A percentile compares a stretch with the other conserved stretches of the same genome.
Conservation (phyloP, 2,888 invertebrate genomes). For the Nomada flava region DNA sequence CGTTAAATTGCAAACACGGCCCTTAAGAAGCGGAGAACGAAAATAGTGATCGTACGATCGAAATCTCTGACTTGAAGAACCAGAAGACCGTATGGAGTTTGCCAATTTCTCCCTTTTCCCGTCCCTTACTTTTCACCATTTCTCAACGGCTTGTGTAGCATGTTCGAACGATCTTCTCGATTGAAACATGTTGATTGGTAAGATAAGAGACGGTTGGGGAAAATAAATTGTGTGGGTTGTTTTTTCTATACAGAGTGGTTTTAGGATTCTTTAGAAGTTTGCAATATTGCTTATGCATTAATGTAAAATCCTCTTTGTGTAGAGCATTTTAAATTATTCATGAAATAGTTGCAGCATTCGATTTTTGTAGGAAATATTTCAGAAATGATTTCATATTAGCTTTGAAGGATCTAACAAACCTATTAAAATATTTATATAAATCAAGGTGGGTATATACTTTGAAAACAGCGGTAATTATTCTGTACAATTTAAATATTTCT, state of each 20-base stretch:
- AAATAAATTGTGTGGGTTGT: background rate
- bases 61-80: conserved; percentile 24
- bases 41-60: conserved; percentile 21
- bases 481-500: too few species aligned
- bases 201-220: background rate
- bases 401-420: too few species aligned
- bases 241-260: background rate
- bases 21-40: conserved; percentile 16
- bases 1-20: conserved; percentile 28
- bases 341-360: too few species aligned
- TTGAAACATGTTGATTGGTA: background rate
- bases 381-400: too few species aligned
- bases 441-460: too few species aligned
- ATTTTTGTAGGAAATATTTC: too few species aligned
- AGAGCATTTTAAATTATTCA: too few species aligned
- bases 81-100: conserved; percentile 54
- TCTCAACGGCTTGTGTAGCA: conserved; percentile 5
- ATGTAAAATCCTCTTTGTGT: too few species aligned
- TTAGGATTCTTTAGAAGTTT: too few species aligned
- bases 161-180: background rate
- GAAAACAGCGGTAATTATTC: too few species aligned
- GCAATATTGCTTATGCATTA: too few species aligned
- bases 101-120: conserved; percentile 37
- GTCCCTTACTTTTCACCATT: background rate
- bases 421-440: too few species aligned